Base-by-base conservation (phyloP, 2,888 invertebrate species). In the Tetragonisca angustula region DNA sequence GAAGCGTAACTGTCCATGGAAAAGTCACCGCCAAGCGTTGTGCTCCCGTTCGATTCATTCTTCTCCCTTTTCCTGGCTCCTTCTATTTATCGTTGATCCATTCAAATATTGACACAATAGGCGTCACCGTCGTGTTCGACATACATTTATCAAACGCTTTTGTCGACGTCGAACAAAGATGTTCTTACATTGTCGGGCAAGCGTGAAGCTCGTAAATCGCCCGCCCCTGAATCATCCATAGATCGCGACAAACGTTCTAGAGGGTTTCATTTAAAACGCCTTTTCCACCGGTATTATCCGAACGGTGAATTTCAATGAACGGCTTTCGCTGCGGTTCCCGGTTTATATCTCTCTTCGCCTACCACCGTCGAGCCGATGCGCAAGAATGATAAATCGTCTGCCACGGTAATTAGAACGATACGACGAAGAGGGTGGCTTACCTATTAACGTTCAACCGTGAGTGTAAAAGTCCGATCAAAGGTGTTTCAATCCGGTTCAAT, bases 51-150 rank as follows among this genome's bases (percentile, higher is more conserved):
- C 61, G 62, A 70, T 70, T 24, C 49, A 24, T 54, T 65, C 27
- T 24, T 49, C 11, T 52, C 9, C 6, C 27, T 62, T 59, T 15
- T 19, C 27, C 59, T 24, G 43, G 9, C 43, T 24, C 21, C 27
- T 52, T 32, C 76, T 36, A 61, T 72, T 54, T 61, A 78, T 74
- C 74, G 54, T 70, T 65, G 70, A 67, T 69, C 85, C 72, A 85
- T 85, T 80, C 81, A 85, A 84, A 84, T 80, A 81, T 81, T 80
- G 81, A 80, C 80, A 85, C 85, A 84, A 85, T 81, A 72, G 80
- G 9, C 67, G 70, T 49, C 81, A 59, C 64, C 50, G n/a, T 52
- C 61, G 74, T 62, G 76, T 68, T 73, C 77, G 62, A 75, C 77
- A 69, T 54, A 69, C 77, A 85, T 84, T 84, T 84, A 84, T 85